Percentiles rank a stretch among this genome's conserved stretches.
phyloP scores from a whole-genome alignment of 2,888 invertebrate species.

The Ctena decussata region DNA sequence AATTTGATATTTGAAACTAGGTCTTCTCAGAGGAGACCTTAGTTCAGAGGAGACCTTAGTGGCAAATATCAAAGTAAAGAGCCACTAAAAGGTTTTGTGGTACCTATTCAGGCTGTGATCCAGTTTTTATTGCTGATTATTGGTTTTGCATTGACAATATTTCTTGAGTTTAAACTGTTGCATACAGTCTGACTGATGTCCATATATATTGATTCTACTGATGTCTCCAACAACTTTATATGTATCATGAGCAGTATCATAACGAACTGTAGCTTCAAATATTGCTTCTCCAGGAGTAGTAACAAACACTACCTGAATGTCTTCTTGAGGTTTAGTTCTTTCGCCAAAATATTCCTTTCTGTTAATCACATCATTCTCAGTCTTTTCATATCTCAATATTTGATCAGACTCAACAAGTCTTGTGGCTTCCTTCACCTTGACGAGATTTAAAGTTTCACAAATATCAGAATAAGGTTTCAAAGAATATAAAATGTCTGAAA shows the following conservation, averaged over 20 bases:
- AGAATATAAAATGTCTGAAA: constrained; percentile 90
- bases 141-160: constrained; percentile 85
- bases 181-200: constrained; percentile 86
- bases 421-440: constrained; percentile 90
- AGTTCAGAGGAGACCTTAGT: no score
- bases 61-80: no score
- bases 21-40: no score
- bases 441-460: constrained; percentile 89
- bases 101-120: no score
- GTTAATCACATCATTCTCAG: constrained; percentile 83
- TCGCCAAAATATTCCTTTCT: constrained; percentile 50
- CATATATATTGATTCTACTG: constrained; percentile 86
- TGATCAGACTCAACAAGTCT: constrained; percentile 84
- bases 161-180: constrained; percentile 79
- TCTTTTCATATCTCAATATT: constrained; percentile 57
- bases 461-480: constrained; percentile 85
- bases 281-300: constrained; percentile 91
- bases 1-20: no score
- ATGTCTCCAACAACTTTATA: constrained; percentile 90
- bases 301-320: constrained; percentile 89
- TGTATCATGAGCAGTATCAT: constrained; percentile 84
- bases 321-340: constrained; percentile 45
- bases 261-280: constrained; percentile 93
- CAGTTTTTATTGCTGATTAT: not conserved
- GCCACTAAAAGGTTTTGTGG: no score